phyloP scores from a whole-genome alignment of 2,888 invertebrate species.

The Pollenia griseotomentosa region DNA sequence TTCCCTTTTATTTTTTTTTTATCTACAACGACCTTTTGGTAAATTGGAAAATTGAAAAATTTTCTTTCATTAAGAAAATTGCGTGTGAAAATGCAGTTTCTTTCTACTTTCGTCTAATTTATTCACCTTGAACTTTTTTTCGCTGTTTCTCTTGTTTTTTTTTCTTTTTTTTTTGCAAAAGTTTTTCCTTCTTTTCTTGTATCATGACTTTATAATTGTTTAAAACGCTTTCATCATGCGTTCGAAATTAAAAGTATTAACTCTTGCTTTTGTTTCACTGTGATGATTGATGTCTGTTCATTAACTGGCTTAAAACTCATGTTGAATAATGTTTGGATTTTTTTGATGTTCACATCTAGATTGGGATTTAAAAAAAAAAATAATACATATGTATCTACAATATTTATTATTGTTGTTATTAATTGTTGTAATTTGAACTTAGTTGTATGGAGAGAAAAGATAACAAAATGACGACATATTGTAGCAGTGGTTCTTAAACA shows the following conservation, averaged over 20 bases:
- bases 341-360: constrained; percentile 36
- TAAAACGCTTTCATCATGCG: constrained; percentile 49
- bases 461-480: constrained; percentile 32
- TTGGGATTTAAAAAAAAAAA: constrained; percentile 25
- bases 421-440: constrained; percentile 21
- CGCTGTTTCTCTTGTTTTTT: constrained; percentile 16
- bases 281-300: constrained; percentile 3
- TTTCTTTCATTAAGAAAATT: constrained; percentile 73
- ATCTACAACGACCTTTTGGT: constrained; percentile 48
- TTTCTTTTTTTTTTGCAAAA: constrained; percentile 21
- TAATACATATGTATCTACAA: background rate
- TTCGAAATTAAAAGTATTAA: constrained; percentile 71
- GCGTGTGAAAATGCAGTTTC: constrained; percentile 80
- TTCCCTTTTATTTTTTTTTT: constrained; percentile 33
- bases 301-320: constrained; percentile 20
- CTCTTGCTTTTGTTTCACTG: constrained; percentile 35
- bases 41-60: constrained; percentile 34
- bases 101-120: constrained; percentile 67
- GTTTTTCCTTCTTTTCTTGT: constrained; percentile 33
- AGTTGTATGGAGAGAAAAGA: constrained; percentile 2
- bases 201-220: constrained; percentile 55
- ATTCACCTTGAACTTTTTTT: constrained; percentile 80
- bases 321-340: constrained; percentile 11
- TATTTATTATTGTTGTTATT: constrained; percentile 14
- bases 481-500: constrained; percentile 23